phyloP scores from a whole-genome alignment of 2,797 vertebrate genomes.

The Prionace glauca region DNA sequence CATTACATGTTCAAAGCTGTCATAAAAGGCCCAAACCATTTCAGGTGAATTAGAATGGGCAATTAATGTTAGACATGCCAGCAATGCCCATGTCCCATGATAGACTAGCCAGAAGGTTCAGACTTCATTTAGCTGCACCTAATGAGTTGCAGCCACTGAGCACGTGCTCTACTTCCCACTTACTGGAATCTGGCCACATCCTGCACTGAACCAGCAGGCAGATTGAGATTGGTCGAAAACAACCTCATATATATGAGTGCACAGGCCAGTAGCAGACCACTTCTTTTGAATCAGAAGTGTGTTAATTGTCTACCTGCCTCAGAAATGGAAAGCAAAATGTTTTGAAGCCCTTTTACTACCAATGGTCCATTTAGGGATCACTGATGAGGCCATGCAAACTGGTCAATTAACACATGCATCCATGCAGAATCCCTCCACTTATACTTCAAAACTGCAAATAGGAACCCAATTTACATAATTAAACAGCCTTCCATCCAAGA shows the following conservation, averaged over 20 bases:
- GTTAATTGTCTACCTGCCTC: background rate
- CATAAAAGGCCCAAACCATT: background rate
- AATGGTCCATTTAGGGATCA: background rate
- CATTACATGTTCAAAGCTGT: too few species aligned
- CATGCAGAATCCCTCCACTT: background rate
- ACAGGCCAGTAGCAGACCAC: background rate
- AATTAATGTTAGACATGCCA: background rate
- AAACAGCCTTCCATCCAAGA: background rate
- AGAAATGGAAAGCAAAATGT: background rate
- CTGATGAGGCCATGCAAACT: background rate
- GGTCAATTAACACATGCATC: background rate
- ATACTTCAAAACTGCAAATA: background rate
- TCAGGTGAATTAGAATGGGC: background rate
- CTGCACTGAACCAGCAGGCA: background rate
- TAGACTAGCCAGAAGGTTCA: background rate
- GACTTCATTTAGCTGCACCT: background rate
- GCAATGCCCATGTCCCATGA: background rate
- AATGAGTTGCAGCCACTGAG: background rate
- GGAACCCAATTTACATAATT: background rate
- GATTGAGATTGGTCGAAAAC: background rate
- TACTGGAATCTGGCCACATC: background rate
- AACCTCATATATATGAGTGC: background rate
- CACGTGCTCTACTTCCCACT: background rate
- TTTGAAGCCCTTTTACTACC: background rate
- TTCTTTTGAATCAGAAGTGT: background rate